Conservation (phyloP, 2,113 vertebrate genomes). For the Meriones unguiculatus region DNA sequence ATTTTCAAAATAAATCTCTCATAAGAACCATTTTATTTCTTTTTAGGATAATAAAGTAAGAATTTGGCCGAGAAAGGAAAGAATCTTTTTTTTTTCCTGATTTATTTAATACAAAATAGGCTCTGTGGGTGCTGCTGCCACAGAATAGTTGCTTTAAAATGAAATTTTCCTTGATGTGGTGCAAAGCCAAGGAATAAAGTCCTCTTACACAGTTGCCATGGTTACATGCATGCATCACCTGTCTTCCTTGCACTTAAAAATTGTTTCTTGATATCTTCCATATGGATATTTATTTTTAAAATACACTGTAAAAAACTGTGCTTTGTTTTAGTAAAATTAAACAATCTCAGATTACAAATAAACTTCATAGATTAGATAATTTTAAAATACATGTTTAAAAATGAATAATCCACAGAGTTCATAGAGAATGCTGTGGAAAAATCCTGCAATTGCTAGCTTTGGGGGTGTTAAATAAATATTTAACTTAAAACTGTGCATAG, state of each 20-base stretch:
- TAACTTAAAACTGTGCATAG: neutral
- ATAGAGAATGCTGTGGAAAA: neutral
- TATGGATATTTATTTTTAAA: neutral
- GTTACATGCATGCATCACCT: conserved; percentile 59
- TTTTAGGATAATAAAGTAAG: conserved; percentile 71
- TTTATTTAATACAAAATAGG: conserved; percentile 72
- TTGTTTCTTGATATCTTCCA: neutral
- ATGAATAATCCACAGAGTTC: neutral
- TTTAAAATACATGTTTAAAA: neutral
- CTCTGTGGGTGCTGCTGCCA: conserved; percentile 54
- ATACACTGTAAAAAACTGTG: neutral
- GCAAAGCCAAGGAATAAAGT: conserved; percentile 62
- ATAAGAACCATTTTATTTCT: conserved; percentile 76
- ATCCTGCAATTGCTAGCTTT: too few species aligned
- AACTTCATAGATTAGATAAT: conserved; percentile 5
- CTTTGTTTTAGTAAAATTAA: neutral
- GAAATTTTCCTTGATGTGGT: conserved; percentile 56
- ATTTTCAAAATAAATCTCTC: conserved; percentile 81
- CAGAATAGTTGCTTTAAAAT: conserved; percentile 49
- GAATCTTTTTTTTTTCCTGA: conserved; percentile 30
- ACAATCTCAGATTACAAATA: neutral
- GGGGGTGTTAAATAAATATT: neutral
- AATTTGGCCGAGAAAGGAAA: conserved; percentile 70
- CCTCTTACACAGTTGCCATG: conserved; percentile 57
- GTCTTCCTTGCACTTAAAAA: conserved; percentile 36